phyloP scores from a whole-genome alignment of 2,797 vertebrate genomes.

The Sebastes goodei region DNA sequence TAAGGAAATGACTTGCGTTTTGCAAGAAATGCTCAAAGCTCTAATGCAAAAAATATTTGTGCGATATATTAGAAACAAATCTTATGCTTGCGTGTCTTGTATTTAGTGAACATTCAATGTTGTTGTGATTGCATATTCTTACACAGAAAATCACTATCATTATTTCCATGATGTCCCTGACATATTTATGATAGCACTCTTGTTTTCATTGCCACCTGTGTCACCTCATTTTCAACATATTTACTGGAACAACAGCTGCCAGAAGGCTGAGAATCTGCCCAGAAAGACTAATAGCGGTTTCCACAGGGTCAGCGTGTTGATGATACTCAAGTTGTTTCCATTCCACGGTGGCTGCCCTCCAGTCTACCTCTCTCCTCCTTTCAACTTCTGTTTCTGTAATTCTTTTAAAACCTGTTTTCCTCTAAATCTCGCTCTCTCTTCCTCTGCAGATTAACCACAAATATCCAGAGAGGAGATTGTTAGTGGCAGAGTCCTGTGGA shows the following conservation, averaged over 20 bases:
- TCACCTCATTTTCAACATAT: conserved; percentile 28
- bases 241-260: conserved; percentile 54
- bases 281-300: conserved; percentile 70
- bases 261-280: conserved; percentile 69
- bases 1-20: neutral
- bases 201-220: conserved; percentile 63
- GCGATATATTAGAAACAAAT: neutral
- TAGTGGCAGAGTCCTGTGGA: conserved; percentile 98
- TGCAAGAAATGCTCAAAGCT: neutral
- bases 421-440: conserved; percentile 21
- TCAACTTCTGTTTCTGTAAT: conserved; percentile 38
- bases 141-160: neutral
- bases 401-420: conserved; percentile 19
- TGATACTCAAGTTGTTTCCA: conserved; percentile 71
- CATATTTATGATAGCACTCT: conserved; percentile 26
- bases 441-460: conserved; percentile 95
- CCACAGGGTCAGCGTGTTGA: conserved; percentile 77
- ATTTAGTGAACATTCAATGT: neutral
- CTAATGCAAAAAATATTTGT: neutral
- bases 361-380: conserved; percentile 45
- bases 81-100: neutral
- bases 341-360: conserved; percentile 61
- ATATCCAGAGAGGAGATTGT: conserved; percentile 95
- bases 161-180: conserved; percentile 37
- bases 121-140: neutral